A percentile compares a stretch with the other conserved stretches of the same genome.
Conservation (phyloP, 2,113 vertebrate genomes). For the Xiphorhynchus elegans region DNA sequence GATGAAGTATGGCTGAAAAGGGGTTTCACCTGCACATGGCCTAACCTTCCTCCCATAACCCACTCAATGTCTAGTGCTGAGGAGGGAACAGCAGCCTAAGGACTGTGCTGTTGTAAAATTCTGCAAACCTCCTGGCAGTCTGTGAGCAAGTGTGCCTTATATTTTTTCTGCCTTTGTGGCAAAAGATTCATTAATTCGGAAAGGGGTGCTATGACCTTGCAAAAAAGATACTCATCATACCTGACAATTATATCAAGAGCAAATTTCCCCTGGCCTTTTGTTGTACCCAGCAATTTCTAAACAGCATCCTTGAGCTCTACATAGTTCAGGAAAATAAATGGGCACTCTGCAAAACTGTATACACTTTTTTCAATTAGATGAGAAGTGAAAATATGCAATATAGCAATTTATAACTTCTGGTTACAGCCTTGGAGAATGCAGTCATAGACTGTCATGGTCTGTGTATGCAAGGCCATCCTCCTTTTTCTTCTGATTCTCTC, state of each 20-base stretch:
- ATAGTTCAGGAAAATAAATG: neutral
- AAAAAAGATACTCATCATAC: neutral
- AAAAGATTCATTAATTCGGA: neutral
- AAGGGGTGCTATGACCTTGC: neutral
- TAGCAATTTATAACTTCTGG: neutral
- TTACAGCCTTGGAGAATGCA: neutral
- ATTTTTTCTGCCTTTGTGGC: neutral
- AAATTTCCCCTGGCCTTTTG: neutral
- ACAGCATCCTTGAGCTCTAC: neutral
- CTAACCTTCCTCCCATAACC: neutral
- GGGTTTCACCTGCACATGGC: neutral
- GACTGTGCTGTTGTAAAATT: neutral
- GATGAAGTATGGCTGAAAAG: neutral
- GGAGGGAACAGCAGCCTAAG: neutral
- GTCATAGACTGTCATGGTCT: neutral
- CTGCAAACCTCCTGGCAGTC: neutral
- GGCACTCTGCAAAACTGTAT: neutral
- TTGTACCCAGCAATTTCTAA: neutral
- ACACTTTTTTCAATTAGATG: neutral
- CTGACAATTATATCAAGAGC: neutral
- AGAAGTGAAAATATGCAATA: neutral
- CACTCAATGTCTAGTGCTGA: neutral
- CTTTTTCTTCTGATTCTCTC: conserved; percentile 36
- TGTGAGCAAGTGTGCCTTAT: neutral
- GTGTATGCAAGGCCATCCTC: neutral